A percentile compares a stretch with the other conserved stretches of the same genome.
Evolutionary conservation across 2,113 vertebrate genomes (phyloP).

Genomic region (Platysternon megacephalum): DNA sequence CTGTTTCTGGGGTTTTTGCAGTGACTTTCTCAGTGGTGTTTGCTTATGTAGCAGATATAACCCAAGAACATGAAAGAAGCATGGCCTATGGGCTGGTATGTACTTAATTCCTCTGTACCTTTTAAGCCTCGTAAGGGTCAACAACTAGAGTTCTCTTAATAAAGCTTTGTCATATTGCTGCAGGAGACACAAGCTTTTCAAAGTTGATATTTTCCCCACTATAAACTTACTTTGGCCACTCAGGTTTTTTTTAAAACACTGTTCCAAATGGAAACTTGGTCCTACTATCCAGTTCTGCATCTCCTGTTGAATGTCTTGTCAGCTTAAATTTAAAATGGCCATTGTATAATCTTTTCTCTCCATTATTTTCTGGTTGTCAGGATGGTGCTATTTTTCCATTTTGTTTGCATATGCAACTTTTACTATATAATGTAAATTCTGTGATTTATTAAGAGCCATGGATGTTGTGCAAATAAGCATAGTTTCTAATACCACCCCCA

Average conservation of each 20-base stretch:
- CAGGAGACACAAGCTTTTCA: neutral
- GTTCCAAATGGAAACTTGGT: neutral
- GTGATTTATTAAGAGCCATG: neutral
- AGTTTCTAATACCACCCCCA: neutral
- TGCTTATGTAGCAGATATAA: conserved; percentile 92
- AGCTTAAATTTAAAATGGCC: neutral
- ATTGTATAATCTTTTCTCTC: neutral
- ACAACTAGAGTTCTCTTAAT: neutral
- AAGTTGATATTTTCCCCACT: neutral
- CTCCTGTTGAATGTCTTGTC: neutral
- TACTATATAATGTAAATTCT: neutral
- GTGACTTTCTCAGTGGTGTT: conserved; percentile 92
- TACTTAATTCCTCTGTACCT: conserved; percentile 8
- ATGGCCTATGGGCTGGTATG: conserved; percentile 92
- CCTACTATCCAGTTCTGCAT: neutral
- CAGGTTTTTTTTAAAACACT: neutral
- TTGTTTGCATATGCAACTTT: neutral
- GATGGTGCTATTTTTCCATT: neutral
- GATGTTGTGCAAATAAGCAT: neutral
- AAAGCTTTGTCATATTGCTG: neutral
- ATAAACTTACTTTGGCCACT: neutral
- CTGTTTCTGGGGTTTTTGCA: conserved; percentile 90
- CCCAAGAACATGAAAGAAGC: conserved; percentile 91
- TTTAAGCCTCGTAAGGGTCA: neutral
- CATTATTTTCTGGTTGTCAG: neutral